These are phyloP conservation scores for Ara ararauna DNA, from an alignment of 2,797 vertebrate genomes.

Conservation along the genomic window DNA sequence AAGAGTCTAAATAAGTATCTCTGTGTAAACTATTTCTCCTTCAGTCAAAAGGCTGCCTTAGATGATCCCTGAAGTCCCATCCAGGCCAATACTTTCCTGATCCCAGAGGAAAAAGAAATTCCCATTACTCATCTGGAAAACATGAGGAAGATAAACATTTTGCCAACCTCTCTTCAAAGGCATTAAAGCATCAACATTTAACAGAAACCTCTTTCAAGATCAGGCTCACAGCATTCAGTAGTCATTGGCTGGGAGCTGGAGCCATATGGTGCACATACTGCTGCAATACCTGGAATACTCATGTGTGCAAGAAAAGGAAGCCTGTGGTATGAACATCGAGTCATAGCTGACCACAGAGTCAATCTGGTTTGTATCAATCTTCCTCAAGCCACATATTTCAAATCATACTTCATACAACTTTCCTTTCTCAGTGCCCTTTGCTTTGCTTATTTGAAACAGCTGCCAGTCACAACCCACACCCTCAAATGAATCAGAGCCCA, in stretches of 20 bases:
- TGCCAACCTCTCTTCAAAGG: background rate
- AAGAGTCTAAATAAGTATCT: background rate
- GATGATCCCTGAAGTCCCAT: fast-evolving
- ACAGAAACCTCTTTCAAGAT: background rate
- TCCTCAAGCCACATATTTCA: background rate
- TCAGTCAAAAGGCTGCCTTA: background rate
- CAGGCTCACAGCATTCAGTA: background rate
- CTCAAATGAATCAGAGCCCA: background rate
- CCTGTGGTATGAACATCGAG: background rate
- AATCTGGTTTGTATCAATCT: background rate
- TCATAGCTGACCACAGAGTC: background rate
- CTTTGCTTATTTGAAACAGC: background rate
- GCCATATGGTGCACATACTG: fast-evolving
- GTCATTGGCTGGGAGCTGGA: background rate
- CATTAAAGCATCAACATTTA: background rate
- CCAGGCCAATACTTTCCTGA: background rate
- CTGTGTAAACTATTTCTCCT: background rate
- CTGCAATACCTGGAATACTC: background rate
- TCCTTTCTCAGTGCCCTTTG: background rate
- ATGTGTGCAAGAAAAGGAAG: background rate
- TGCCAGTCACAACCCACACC: background rate
- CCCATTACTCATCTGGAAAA: background rate
- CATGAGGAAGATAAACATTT: background rate
- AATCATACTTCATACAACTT: background rate
- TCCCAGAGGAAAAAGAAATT: background rate